Conservation (phyloP, 2,113 vertebrate species). For the Xyliphius kryptos region DNA sequence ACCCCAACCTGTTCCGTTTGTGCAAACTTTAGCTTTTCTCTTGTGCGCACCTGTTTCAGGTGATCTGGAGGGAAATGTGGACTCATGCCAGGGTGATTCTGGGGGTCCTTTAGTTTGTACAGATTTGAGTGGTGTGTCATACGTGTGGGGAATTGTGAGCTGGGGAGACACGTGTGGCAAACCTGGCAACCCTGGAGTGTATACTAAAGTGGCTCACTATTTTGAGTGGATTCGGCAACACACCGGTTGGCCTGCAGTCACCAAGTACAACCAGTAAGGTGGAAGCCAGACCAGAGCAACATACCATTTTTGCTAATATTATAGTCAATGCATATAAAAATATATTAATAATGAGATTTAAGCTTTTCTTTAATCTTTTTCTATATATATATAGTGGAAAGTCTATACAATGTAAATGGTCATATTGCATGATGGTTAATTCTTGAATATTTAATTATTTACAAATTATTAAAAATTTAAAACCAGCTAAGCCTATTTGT, state of each 20-base stretch:
- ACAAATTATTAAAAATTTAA: too few relatives aligned
- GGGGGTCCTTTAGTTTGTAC: constrained; percentile 85
- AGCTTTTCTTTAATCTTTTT: too few relatives aligned
- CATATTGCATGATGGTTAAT: too few relatives aligned
- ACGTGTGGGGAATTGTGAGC: constrained; percentile 91
- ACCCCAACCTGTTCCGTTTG: background rate
- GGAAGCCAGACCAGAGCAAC: too few relatives aligned
- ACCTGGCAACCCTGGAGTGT: constrained; percentile 77
- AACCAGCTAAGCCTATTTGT: too few relatives aligned
- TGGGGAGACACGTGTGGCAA: constrained; percentile 86
- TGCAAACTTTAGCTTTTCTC: too few relatives aligned
- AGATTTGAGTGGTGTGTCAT: constrained; percentile 70
- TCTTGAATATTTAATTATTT: too few relatives aligned
- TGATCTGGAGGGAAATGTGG: constrained; percentile 76
- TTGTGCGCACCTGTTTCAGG: constrained; percentile 67
- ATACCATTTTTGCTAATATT: too few relatives aligned
- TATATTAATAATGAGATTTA: too few relatives aligned
- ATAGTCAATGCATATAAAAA: too few relatives aligned
- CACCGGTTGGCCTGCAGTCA: constrained; percentile 68
- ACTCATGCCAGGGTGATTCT: constrained; percentile 90
- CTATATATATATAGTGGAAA: too few relatives aligned
- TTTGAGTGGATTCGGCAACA: constrained; percentile 82
- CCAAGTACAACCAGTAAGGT: constrained; percentile 70
- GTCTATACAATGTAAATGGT: too few relatives aligned
- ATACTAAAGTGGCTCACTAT: constrained; percentile 82